Base-by-base conservation (phyloP, 2,113 vertebrate species). In the Poeciliopsis retropinna region DNA sequence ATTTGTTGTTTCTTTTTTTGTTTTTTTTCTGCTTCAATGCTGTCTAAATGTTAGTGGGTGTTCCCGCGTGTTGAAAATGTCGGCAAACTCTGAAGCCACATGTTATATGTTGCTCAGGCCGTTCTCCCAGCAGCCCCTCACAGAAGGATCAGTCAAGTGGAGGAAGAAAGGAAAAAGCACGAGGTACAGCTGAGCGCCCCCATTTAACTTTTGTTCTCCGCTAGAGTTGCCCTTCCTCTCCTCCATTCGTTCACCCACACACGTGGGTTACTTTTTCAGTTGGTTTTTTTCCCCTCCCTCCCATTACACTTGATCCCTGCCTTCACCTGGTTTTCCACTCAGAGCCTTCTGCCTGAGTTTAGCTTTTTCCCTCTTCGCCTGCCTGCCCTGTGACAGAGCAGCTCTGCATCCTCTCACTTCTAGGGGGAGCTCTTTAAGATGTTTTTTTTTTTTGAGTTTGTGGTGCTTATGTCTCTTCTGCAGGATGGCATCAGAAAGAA, bases 121-220 rank as follows among this genome's bases (percentile, higher is more conserved):
- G 92, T 92, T 82, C 92, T 89, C 92, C 92, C 94, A 88, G 86
- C 86, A 90, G 85, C 86, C 86, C 90, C 92, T 91, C 13, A 93
- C 93, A 97, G 96, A 93, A 96, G 96, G 96, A 85, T 92, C 80
- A 95, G 93, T 93, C 95, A 92, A 90, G 90, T 93, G 91, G 95
- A 95, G 93, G 93, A 97, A 94, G 96, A 95, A 90, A 96, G 95
- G 93, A 96, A 95, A 95, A 95, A 94, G 86, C 94, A 93, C 62
- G 95, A 96, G 96, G 95, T 97, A 96, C 94, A 94, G 85, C 86
- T 89, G 75, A 94, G 85, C 92, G 80, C 77, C 66, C 85, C 85
- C 70, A 22, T 62, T 28, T 51, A 41, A 75, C 62, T 70, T 79
- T 1, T 62, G 44, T 65, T 51, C 60, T 78, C 12, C 32, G 1